Evolutionary conservation across 2,797 vertebrate species (phyloP).

Genomic region (Morelia viridis): DNA sequence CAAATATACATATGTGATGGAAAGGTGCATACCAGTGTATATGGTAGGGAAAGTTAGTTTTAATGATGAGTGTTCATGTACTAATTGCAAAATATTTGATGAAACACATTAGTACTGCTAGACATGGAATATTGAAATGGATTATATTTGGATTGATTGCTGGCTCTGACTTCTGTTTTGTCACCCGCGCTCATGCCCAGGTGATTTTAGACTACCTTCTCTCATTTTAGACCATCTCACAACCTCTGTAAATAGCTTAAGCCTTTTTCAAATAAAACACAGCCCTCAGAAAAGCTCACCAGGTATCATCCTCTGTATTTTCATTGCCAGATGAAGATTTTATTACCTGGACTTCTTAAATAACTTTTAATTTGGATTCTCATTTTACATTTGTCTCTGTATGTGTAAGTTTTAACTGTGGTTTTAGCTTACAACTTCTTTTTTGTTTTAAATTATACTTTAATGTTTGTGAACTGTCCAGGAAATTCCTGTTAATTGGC

Average conservation of each 20-base stretch:
- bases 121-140: background rate
- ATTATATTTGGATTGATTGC: background rate
- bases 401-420: background rate
- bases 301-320: background rate
- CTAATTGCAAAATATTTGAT: too few relatives aligned
- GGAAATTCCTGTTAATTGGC: background rate
- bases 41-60: too few relatives aligned
- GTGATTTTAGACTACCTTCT: background rate
- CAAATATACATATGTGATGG: too few relatives aligned
- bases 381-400: background rate
- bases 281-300: background rate
- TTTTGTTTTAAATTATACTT: background rate
- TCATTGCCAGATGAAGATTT: background rate
- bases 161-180: background rate
- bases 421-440: background rate
- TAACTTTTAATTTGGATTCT: background rate
- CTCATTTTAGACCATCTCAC: background rate
- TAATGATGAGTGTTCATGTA: too few relatives aligned
- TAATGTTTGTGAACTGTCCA: background rate
- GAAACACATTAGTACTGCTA: too few relatives aligned
- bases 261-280: background rate
- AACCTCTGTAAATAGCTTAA: background rate
- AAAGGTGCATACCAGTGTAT: too few relatives aligned
- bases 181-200: background rate
- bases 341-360: background rate